Evolutionary conservation across 2,113 vertebrate genomes (phyloP).

Genomic region (Motacilla alba): DNA sequence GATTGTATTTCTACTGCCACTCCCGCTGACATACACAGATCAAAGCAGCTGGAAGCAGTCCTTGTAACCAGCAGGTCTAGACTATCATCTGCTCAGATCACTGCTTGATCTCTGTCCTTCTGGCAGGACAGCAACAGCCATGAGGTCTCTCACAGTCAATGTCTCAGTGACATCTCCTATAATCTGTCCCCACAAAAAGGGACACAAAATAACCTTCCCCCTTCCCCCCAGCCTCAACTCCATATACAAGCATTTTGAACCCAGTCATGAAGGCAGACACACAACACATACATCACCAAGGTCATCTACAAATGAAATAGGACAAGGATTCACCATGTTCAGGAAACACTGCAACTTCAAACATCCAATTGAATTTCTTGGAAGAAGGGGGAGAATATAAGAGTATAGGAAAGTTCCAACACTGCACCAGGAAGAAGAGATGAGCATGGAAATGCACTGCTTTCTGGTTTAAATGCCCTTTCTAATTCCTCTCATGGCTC

Average conservation of each 20-base stretch:
- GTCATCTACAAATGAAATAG: constrained; percentile 67
- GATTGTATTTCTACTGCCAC: not conserved
- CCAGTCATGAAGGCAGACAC: not conserved
- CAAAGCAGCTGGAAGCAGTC: constrained; percentile 10
- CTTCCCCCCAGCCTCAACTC: constrained; percentile 12
- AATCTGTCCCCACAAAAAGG: not conserved
- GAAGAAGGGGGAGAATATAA: constrained; percentile 15
- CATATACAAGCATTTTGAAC: constrained; percentile 1
- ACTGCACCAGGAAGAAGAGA: constrained; percentile 33
- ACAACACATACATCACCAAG: constrained; percentile 24
- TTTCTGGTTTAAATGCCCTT: constrained; percentile 47
- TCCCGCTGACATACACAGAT: not conserved
- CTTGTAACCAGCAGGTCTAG: constrained; percentile 17
- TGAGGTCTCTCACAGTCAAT: not conserved
- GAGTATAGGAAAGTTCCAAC: constrained; percentile 18
- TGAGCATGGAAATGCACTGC: constrained; percentile 56
- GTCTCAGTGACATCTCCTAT: not conserved
- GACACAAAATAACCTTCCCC: not conserved
- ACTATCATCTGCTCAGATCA: not conserved
- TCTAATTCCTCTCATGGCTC: constrained; percentile 25
- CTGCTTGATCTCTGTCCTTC: constrained; percentile 12
- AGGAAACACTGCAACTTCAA: constrained; percentile 62
- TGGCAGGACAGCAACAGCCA: not conserved
- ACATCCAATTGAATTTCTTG: constrained; percentile 42
- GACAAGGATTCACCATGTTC: constrained; percentile 64